Evolutionary conservation across 2,113 vertebrate genomes (phyloP), one percentile per base, ranked within the genome.

Genomic region (Anas platyrhynchos): DNA sequence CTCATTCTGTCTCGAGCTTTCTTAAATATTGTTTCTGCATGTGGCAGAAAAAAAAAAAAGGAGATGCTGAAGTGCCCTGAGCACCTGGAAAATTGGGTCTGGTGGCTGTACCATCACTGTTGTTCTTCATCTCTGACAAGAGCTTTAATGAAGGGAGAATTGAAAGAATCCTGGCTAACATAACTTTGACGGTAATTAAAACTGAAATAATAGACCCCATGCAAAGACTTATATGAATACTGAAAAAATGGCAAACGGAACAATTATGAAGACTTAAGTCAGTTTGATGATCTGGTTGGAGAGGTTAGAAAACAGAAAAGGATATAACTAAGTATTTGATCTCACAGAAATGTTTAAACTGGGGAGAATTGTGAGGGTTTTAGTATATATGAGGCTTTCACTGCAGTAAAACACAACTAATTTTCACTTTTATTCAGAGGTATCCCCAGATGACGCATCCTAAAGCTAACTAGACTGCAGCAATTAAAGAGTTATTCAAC

Each of bases 1-100:
- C 41, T 91, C 89, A 54, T 26, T 74, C 83, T 74, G 41, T 88
- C 48, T 76, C 74, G 81, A 95, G 32, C 31, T 59, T 94, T 69
- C 67, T 95, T 83, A 92, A 79, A 85, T 46, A 83, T 26, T 65
- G 67, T 63, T 93, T 77, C 79, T 32, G 9, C 44, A 94, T 68
- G 65, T 62, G 63, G 77, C 29, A 62, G 15, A 13, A 91, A 69
- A 91, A 90, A 48, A 91, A 89, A 48, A 58, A 48, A 91, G 86
- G 17, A 50, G 31, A 71, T 29, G 8, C 55, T 61, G 8, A 62
- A 78, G 32, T 80, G 81, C 25, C 62, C 41, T 38, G 29, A 61
- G 38, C 32, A 78, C 52, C 27, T 52, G 36, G 31, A 88, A 92
- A 77, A 88, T 3, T 7, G 26, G 4, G 41, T n/a, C 31, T 62